Evolutionary conservation across 1,140 invertebrate species (phyloP).

Genomic region (Choristoneura fumiferana): DNA sequence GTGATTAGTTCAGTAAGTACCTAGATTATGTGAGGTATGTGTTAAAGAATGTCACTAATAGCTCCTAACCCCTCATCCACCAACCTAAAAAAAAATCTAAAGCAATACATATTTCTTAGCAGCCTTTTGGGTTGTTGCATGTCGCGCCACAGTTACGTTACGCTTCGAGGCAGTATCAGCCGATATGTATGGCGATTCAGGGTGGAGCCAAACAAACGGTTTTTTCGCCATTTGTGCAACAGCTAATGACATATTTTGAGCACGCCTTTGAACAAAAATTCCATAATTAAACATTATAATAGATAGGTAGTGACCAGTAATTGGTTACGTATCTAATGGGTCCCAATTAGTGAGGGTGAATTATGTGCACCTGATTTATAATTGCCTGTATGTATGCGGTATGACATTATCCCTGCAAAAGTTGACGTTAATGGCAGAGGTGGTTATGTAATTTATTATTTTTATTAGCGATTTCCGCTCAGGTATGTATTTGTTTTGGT

Average conservation of each 20-base stretch:
- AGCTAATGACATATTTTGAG: constrained; percentile 37
- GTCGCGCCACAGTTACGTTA: constrained; percentile 39
- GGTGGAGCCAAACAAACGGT: constrained; percentile 28
- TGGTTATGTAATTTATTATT: constrained; percentile 22
- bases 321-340: constrained; percentile 15
- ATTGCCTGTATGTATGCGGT: neutral
- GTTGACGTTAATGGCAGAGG: constrained; percentile 7
- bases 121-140: constrained; percentile 32
- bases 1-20: too few species aligned
- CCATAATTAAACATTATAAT: constrained; percentile 29
- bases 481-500: too few species aligned
- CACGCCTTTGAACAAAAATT: constrained; percentile 34
- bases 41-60: too few species aligned
- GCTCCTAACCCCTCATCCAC: too few species aligned
- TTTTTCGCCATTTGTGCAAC: constrained; percentile 40
- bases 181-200: constrained; percentile 28
- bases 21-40: too few species aligned
- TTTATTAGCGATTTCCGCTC: constrained; percentile 31
- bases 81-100: neutral
- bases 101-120: neutral
- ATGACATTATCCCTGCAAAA: constrained; percentile 2
- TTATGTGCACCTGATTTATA: constrained; percentile 10
- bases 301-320: constrained; percentile 8
- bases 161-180: constrained; percentile 22
- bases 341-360: neutral